Base-by-base conservation (phyloP, 2,797 vertebrate species). In the Anabas testudineus region DNA sequence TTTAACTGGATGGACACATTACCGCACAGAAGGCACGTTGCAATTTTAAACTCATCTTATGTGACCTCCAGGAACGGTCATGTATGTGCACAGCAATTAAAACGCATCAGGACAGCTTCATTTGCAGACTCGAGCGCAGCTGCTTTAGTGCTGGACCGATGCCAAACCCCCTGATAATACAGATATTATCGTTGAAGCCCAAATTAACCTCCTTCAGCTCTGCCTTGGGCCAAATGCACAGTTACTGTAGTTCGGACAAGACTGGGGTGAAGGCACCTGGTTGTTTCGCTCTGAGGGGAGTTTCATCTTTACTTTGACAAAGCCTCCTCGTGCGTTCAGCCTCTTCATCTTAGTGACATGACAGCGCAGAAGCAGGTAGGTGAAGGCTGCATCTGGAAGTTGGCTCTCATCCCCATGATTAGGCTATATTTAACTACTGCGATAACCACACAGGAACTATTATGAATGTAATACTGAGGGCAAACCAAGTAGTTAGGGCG, bases 81-180 rank as follows among this genome's bases (percentile, higher is more conserved):
- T 47, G 60, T 32, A 69, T 78, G 67, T 51, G 49, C n/a, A 5
- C 0, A 15, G 62, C 66, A 83, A n/a, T 82, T 80, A 76, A 67
- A 81, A 83, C 72, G 57, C 16, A 76, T 69, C 45, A 46, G 59
- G 59, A 61, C 61, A 5, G 34, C 73, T 79, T 74, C 55, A 59
- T 77, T 62, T 76, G 41, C 53, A 47, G 63, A 66, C 24, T 42
- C 7, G 22, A 37, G 49, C 14, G 5, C 14, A 63, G 22, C 21
- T 32, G 34, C 61, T 41, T 2, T 0, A 42, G 32, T 42, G 56
- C 66, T 75, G 78, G 76, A 73, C 43, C 10, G 0, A 21, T 5
- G 60, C 74, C 76, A 67, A 48, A 7, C 41, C 30, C 4, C 4
- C 2, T n/a, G 15, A 67, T 61, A 53, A 42, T 6, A 3, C 57